These are phyloP conservation scores for Drosophila fulvimacula DNA, from an alignment of 2,888 invertebrate genomes.

Conservation along the genomic window DNA sequence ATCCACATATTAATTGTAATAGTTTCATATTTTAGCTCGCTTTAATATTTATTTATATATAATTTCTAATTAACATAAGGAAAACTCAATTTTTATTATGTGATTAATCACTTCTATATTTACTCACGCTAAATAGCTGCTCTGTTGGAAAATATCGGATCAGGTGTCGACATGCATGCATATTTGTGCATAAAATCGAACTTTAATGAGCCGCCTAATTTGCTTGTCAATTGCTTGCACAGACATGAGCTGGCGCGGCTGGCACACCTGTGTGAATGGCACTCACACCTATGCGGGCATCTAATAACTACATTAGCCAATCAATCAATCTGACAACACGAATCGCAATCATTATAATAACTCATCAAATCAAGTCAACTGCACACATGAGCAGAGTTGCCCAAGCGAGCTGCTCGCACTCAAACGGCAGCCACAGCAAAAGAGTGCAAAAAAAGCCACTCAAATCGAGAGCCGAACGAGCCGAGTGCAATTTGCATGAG, in stretches of 20 bases:
- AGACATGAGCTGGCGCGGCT: constrained; percentile 6
- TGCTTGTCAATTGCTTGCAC: constrained; percentile 40
- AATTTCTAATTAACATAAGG: neutral
- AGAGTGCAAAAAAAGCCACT: constrained; percentile 6
- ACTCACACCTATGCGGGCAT: constrained; percentile 49
- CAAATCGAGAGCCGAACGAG: constrained; percentile 18
- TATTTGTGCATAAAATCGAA: constrained; percentile 4
- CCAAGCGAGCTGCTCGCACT: constrained; percentile 11
- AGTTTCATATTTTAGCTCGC: too few species aligned
- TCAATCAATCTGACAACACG: constrained; percentile 69
- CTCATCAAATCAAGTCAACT: constrained; percentile 53
- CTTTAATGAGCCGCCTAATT: constrained; percentile 64
- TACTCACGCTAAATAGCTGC: neutral
- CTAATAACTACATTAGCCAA: constrained; percentile 70
- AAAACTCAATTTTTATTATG: neutral
- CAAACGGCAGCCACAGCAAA: constrained; percentile 13
- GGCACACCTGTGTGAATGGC: constrained; percentile 40
- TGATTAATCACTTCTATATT: neutral
- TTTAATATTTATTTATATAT: neutral
- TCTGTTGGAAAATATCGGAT: neutral
- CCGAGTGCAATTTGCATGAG: constrained; percentile 33
- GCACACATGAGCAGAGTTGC: constrained; percentile 39
- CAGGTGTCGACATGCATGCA: neutral
- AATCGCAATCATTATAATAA: constrained; percentile 61
- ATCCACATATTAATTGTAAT: neutral